Evolutionary conservation across 2,888 invertebrate genomes (phyloP), one percentile per base, ranked within the genome.

Genomic region (Anarsia innoxiella): DNA sequence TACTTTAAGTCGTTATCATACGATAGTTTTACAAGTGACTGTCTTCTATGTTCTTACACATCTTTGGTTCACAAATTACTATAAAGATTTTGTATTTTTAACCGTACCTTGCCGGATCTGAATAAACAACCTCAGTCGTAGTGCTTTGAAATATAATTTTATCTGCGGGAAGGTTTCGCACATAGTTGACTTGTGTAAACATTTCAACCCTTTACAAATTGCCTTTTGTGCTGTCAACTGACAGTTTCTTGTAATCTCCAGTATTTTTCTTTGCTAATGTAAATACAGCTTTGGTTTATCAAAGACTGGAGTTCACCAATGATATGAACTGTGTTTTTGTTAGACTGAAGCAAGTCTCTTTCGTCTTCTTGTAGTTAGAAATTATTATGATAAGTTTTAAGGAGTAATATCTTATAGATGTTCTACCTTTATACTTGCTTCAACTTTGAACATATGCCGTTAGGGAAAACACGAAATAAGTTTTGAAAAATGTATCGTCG

Each of bases 161-260:
- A 66, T 66, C 59, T 57, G 53, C 48, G 50, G 51, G 51, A 60
- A 60, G 59, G 68, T 72, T 73, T 70, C 56, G 71, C 70, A 65
- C 62, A 55, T 57, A 56, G 58, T 56, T 56, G 46, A 53, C 62
- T 71, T 75, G 56, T 63, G 59, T 69, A 76, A 79, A 78, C 69
- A 76, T 53, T 59, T 56, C 53, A 59, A 61, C 58, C 62, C 66
- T 57, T 68, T 64, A 56, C 61, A 55, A 66, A 61, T 69, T 62
- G 54, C 51, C 51, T 61, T 60, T 68, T 66, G 59, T 62, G 42
- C 47, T 42, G 43, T 50, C 48, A 52, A 61, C 59, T 62, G 59
- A 59, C 58, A 58, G 43, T 56, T 63, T 60, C 51, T 53, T 51
- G 50, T 46, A 50, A 50, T 43, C 48, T 42, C 40, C 37, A 37